These are phyloP conservation scores for Perizoma affinitatum DNA, from an alignment of 2,888 invertebrate species.

Conservation along the genomic window DNA sequence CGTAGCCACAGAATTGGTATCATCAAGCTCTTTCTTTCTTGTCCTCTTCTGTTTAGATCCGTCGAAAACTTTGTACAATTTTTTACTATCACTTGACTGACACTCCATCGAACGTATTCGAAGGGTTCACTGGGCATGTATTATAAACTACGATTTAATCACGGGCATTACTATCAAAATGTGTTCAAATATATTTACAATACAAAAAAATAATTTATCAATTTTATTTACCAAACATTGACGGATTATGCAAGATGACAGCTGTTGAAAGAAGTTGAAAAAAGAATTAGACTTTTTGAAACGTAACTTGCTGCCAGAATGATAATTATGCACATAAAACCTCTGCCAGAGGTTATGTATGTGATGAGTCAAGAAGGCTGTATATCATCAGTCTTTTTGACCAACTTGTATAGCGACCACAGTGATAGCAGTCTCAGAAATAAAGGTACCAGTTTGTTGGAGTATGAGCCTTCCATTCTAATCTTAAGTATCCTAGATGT, in stretches of 20 bases:
- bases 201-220: constrained; percentile 55
- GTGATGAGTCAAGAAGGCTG: not conserved
- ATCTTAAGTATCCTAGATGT: not conserved
- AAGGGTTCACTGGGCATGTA: constrained; percentile 61
- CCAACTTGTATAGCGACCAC: not conserved
- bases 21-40: constrained; percentile 63
- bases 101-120: constrained; percentile 68
- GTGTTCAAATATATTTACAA: constrained; percentile 38
- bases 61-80: constrained; percentile 74
- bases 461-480: too few relatives aligned
- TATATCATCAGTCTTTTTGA: not conserved
- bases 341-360: not conserved
- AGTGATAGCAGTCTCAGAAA: too few relatives aligned
- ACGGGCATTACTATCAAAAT: constrained; percentile 48
- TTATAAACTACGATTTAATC: constrained; percentile 50
- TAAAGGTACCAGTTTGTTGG: too few relatives aligned
- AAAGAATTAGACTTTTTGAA: constrained; percentile 50
- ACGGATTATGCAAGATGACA: constrained; percentile 55
- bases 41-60: constrained; percentile 63
- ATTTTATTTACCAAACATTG: constrained; percentile 61
- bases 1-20: constrained; percentile 60
- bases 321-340: not conserved
- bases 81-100: constrained; percentile 74
- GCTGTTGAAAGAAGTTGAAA: constrained; percentile 58
- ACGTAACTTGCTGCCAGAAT: constrained; percentile 46